These are phyloP conservation scores for Aphidoletes aphidimyza DNA, from an alignment of 2,888 invertebrate species.

Conservation along the genomic window DNA sequence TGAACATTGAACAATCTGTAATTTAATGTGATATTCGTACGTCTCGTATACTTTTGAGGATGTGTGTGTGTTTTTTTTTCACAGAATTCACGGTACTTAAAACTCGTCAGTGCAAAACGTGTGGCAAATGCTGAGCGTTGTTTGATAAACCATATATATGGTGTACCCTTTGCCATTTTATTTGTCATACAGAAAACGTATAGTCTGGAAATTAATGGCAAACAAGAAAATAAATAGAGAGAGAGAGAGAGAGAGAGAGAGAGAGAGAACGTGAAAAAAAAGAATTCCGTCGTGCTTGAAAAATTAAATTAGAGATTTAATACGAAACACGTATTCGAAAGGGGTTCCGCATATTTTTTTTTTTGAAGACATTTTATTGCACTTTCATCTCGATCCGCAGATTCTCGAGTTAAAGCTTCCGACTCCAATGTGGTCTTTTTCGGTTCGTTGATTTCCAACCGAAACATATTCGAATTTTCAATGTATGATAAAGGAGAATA, in stretches of 20 bases:
- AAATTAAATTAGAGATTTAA: constrained; percentile 49
- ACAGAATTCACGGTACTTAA: too few species aligned
- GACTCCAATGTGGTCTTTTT: background rate
- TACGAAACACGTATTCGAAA: constrained; percentile 49
- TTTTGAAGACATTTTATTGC: constrained; percentile 26
- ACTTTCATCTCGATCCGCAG: background rate
- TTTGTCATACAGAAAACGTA: too few species aligned
- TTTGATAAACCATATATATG: too few species aligned
- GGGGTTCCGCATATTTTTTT: constrained; percentile 12
- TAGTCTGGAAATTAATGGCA: too few species aligned
- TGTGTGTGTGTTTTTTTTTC: too few species aligned
- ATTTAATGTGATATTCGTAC: too few species aligned
- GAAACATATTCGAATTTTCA: background rate
- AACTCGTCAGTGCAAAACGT: too few species aligned
- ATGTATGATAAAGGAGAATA: too few species aligned
- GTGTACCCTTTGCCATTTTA: too few species aligned
- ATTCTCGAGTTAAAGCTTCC: background rate
- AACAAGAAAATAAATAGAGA: background rate
- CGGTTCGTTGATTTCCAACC: background rate
- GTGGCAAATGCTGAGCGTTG: too few species aligned
- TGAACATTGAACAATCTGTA: too few species aligned
- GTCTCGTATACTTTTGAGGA: too few species aligned
- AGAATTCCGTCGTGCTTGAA: background rate
- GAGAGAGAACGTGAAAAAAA: background rate
- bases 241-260: background rate